These are phyloP conservation scores for Drosophila sp. DNA, from an alignment of 1,140 invertebrate species.

Conservation along the genomic window DNA sequence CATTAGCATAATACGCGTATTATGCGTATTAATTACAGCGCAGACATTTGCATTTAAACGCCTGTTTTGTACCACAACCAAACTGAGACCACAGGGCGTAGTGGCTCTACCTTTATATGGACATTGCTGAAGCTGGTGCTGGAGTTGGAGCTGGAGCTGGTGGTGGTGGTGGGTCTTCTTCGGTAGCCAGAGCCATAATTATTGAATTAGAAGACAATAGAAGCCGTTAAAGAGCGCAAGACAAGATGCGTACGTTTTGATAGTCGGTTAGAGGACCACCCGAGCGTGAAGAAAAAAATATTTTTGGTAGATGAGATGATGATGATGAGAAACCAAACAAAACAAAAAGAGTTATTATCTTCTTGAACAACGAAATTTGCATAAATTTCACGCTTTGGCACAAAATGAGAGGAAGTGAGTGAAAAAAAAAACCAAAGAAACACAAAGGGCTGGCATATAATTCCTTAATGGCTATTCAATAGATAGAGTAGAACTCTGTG, in stretches of 20 bases:
- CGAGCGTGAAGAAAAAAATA: constrained; percentile 58
- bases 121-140: constrained; percentile 43
- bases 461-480: constrained; percentile 2
- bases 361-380: constrained; percentile 58
- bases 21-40: constrained; percentile 81
- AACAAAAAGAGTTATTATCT: constrained; percentile 82
- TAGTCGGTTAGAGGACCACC: constrained; percentile 63
- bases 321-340: constrained; percentile 37
- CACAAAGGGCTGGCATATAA: neutral
- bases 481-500: neutral
- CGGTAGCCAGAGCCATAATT: constrained; percentile 74
- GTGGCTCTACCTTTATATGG: neutral
- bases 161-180: constrained; percentile 31
- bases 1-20: constrained; percentile 79
- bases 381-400: constrained; percentile 74
- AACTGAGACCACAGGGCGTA: constrained; percentile 12
- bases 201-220: constrained; percentile 78
- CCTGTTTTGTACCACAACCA: constrained; percentile 65
- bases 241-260: constrained; percentile 71
- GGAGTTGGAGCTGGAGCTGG: constrained; percentile 13
- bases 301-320: constrained; percentile 38
- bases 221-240: constrained; percentile 44
- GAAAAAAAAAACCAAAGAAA: neutral
- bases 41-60: constrained; percentile 81
- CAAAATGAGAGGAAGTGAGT: constrained; percentile 56